Evolutionary conservation across 2,888 invertebrate species (phyloP), one percentile per base, ranked within the genome.

Genomic region (Stenodema calcarata): DNA sequence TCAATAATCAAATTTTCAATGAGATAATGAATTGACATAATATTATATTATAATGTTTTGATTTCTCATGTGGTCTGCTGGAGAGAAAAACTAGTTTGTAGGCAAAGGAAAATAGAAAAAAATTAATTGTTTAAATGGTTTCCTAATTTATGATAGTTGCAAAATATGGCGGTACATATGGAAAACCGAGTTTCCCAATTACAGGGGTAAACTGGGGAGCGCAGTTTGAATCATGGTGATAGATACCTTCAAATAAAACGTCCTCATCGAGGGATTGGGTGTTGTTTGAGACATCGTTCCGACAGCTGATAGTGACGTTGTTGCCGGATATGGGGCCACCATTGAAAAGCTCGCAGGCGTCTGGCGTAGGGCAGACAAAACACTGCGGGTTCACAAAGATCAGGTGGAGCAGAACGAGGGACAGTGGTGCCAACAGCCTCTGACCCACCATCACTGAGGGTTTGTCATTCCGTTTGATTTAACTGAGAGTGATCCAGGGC

Each of bases 361-460:
- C 47, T 9, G 73, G 23, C 18, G 73, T 41, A 0, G 84, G 7
- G 75, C 84, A 84, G 47, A 75, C 84, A 47, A 44, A 12, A 50
- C 84, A 84, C 73, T 73, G 84, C 70, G 84, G 80, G 28, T 80
- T 80, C 16, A 30, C 80, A 16, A 54, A 78, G 41, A 16, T 35
- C 41, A 82, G 82, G 4, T 62, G 82, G 23, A 69, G 41, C n/a
- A 69, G 30, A 23, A 84, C 30, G n/a, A 82, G 82, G 62, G 54
- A 50, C 44, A 73, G 84, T 23, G 70, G 70, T 35, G 62, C 82
- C 30, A 62, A 73, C 47, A 73, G 73, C 70, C 62, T 84, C 73
- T 27, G 42, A 44, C 84, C 84, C 84, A 44, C 28, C 84, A 84
- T 84, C 75, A 75, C 47, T 84, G 84, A 44, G 6, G 18, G 41